phyloP scores from a whole-genome alignment of 2,888 invertebrate species.

The Drosophila kambysellisi region DNA sequence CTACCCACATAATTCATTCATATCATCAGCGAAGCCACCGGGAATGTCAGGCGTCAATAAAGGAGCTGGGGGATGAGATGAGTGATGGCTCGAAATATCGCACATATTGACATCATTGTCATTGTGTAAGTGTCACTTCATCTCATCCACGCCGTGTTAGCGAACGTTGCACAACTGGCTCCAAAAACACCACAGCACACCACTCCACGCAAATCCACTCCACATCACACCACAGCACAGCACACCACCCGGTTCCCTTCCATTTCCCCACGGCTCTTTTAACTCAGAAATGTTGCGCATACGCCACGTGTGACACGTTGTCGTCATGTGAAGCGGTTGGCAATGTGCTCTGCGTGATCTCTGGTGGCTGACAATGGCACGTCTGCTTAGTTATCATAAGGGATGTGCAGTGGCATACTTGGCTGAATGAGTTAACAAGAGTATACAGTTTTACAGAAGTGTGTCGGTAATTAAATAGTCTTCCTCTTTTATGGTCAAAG shows the following conservation, averaged over 20 bases:
- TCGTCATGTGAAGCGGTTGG: conserved; percentile 46
- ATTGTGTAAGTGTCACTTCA: conserved; percentile 82
- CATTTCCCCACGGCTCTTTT: conserved; percentile 2
- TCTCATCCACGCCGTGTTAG: conserved; percentile 53
- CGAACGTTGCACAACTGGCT: conserved; percentile 38
- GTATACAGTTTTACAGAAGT: background rate
- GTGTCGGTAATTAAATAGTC: background rate
- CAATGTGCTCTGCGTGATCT: conserved; percentile 43
- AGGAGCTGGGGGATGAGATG: conserved; percentile 55
- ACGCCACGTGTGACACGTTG: conserved; percentile 57
- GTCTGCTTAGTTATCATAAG: conserved; percentile 46
- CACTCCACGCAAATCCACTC: too few species aligned
- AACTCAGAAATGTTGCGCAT: conserved; percentile 58
- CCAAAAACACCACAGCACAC: background rate
- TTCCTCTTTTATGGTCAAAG: background rate
- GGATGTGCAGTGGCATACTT: conserved; percentile 21
- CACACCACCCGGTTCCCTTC: too few species aligned
- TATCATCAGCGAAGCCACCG: conserved; percentile 74
- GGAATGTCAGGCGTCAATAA: conserved; percentile 10
- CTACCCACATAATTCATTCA: conserved; percentile 83
- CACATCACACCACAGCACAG: background rate
- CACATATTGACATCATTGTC: conserved; percentile 77
- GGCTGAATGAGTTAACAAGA: conserved; percentile 10
- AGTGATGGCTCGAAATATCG: conserved; percentile 76
- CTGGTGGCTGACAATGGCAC: conserved; percentile 45